Conservation (phyloP, 1,140 invertebrate species). For the Mycetomoellerius zeteki region DNA sequence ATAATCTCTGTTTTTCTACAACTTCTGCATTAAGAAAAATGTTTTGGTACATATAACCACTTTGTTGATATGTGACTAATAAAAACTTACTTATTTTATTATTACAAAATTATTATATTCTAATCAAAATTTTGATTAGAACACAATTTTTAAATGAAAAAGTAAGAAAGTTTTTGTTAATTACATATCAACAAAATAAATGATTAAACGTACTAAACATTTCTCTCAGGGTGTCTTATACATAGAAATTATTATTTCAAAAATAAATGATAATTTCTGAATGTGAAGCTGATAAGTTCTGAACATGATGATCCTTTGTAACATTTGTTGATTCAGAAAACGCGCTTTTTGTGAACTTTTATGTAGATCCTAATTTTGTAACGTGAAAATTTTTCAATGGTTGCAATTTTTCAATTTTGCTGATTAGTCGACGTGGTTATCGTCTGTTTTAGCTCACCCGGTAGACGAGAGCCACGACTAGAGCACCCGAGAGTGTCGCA, state of each 20-base stretch:
- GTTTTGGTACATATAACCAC: too few relatives aligned
- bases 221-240: too few relatives aligned
- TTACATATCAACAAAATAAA: too few relatives aligned
- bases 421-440: background rate
- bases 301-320: background rate
- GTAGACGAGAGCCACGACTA: slow-evolving; percentile 36
- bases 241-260: too few relatives aligned
- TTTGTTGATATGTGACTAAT: too few relatives aligned
- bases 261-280: background rate
- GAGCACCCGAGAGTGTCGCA: slow-evolving; percentile 64
- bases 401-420: background rate
- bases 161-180: too few relatives aligned
- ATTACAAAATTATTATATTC: too few relatives aligned
- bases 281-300: background rate
- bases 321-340: background rate
- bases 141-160: too few relatives aligned
- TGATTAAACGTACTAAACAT: too few relatives aligned
- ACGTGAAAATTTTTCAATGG: background rate
- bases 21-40: too few relatives aligned
- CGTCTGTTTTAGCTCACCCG: slow-evolving; percentile 19
- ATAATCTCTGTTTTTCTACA: background rate
- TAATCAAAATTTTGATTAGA: too few relatives aligned
- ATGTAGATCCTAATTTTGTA: background rate
- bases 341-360: background rate
- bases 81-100: too few relatives aligned